phyloP scores from a whole-genome alignment of 2,888 invertebrate species.

The Chrysodeixis includens region DNA sequence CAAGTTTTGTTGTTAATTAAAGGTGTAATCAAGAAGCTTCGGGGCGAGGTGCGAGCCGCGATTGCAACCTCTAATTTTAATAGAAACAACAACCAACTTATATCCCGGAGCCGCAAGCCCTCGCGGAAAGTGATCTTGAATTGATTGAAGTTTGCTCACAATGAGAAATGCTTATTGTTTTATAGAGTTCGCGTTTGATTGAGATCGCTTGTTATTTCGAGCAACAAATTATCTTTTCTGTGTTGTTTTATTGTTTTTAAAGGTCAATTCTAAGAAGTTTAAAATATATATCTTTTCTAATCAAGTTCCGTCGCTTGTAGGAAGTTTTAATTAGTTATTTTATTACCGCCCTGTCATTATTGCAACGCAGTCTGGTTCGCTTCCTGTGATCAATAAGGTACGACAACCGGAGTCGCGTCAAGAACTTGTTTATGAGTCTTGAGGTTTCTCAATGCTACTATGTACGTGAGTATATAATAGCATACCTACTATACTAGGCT shows the following conservation, averaged over 20 bases:
- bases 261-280: conserved; percentile 20
- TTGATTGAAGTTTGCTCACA: conserved; percentile 48
- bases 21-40: conserved; percentile 65
- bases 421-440: conserved; percentile 20
- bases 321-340: conserved; percentile 31
- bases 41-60: conserved; percentile 59
- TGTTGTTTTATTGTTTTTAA: conserved; percentile 22
- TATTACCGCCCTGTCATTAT: conserved; percentile 25
- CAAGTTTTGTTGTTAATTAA: conserved; percentile 78
- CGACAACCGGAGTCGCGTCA: conserved; percentile 8
- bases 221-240: conserved; percentile 31
- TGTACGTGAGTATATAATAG: background rate
- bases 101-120: conserved; percentile 31
- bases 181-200: conserved; percentile 37
- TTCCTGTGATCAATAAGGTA: conserved; percentile 40
- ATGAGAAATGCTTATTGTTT: conserved; percentile 46
- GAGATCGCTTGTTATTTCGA: conserved; percentile 33
- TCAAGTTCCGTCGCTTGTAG: conserved; percentile 30
- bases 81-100: conserved; percentile 53
- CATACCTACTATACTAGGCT: background rate
- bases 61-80: conserved; percentile 68
- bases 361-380: conserved; percentile 37
- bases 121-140: conserved; percentile 47
- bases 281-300: background rate
- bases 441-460: background rate